Conservation (phyloP, 2,113 vertebrate genomes). For the Salminus brasiliensis region DNA sequence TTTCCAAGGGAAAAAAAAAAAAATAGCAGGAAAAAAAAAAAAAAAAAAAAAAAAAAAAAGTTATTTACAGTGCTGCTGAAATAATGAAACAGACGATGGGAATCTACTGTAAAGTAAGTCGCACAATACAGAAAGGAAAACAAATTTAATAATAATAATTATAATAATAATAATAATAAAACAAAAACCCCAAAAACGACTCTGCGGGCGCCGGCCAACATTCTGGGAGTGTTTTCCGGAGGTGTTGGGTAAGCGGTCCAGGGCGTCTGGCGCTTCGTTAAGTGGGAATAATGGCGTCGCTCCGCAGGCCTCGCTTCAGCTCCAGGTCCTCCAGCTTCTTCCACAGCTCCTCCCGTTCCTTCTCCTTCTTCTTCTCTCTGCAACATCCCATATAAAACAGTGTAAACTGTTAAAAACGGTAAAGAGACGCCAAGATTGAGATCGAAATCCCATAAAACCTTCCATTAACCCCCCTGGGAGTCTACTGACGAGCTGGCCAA, state of each 20-base stretch:
- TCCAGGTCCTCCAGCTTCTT: slow-evolving; percentile 99
- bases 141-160: slow-evolving; percentile 66
- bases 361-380: slow-evolving; percentile 99
- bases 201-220: slow-evolving; percentile 46
- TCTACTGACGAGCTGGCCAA: too few relatives aligned
- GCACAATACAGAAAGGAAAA: slow-evolving; percentile 91
- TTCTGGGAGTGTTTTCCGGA: slow-evolving; percentile 37
- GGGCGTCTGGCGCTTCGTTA: slow-evolving; percentile 78
- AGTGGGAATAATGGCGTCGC: slow-evolving; percentile 96
- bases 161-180: neutral
- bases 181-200: slow-evolving; percentile 38
- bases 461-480: too few relatives aligned
- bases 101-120: slow-evolving; percentile 98
- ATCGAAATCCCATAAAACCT: too few relatives aligned
- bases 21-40: slow-evolving; percentile 64
- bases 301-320: slow-evolving; percentile 96
- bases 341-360: slow-evolving; percentile 98
- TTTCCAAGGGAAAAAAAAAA: slow-evolving; percentile 71
- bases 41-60: slow-evolving; percentile 80
- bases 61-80: slow-evolving; percentile 99
- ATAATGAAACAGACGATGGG: slow-evolving; percentile 96
- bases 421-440: too few relatives aligned
- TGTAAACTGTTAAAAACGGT: too few relatives aligned
- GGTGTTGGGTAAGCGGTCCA: slow-evolving; percentile 15
- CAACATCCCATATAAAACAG: neutral